Conservation (phyloP, 2,888 invertebrate species). For the Dryobota labecula region DNA sequence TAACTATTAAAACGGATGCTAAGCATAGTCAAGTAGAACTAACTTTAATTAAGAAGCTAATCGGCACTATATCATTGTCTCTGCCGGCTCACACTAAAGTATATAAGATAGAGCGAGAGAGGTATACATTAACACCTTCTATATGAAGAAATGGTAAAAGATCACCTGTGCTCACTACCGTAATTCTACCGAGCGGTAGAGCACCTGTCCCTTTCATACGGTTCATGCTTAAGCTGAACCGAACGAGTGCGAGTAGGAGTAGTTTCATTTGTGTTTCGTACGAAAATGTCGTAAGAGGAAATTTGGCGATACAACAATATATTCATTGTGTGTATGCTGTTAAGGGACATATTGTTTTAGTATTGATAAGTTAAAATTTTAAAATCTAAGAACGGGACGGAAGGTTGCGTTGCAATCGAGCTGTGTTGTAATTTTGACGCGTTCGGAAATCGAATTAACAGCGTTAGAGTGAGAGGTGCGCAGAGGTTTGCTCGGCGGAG, state of each 20-base stretch:
- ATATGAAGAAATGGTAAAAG: slow-evolving; percentile 86
- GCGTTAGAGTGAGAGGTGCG: slow-evolving; percentile 89
- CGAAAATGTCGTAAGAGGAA: slow-evolving; percentile 71
- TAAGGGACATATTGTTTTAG: slow-evolving; percentile 52
- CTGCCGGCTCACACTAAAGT: slow-evolving; percentile 62
- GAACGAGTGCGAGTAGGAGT: slow-evolving; percentile 90
- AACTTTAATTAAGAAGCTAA: slow-evolving; percentile 82
- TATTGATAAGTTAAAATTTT: slow-evolving; percentile 61
- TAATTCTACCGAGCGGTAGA: slow-evolving; percentile 88
- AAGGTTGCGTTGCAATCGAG: slow-evolving; percentile 88
- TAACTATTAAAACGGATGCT: slow-evolving; percentile 83
- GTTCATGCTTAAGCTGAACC: slow-evolving; percentile 89
- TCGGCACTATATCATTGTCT: slow-evolving; percentile 76
- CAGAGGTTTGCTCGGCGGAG: slow-evolving; percentile 83
- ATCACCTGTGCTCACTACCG: slow-evolving; percentile 91
- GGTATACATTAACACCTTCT: slow-evolving; percentile 85
- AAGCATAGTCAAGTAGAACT: slow-evolving; percentile 84
- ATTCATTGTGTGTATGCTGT: slow-evolving; percentile 51
- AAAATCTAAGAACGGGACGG: slow-evolving; percentile 84
- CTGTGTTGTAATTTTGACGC: slow-evolving; percentile 88
- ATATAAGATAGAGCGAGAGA: slow-evolving; percentile 78
- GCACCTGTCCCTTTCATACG: slow-evolving; percentile 90
- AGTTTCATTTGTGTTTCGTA: slow-evolving; percentile 75
- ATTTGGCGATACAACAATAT: slow-evolving; percentile 57
- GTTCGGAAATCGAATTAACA: slow-evolving; percentile 90